Evolutionary conservation across 2,113 vertebrate genomes (phyloP).

Genomic region (Entomyzon cyanotis): DNA sequence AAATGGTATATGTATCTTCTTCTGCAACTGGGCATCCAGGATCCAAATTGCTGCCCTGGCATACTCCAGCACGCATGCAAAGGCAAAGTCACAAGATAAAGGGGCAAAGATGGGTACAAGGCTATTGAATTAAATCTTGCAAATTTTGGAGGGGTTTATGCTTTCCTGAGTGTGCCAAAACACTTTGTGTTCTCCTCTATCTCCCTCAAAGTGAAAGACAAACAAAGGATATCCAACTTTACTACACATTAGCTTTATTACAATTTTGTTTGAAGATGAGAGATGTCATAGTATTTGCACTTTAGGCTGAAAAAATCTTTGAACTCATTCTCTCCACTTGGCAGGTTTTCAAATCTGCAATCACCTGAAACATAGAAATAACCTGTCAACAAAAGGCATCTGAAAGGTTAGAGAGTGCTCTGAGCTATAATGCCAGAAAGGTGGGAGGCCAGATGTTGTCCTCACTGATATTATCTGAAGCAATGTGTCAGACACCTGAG

Average conservation of each 20-base stretch:
- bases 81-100: neutral
- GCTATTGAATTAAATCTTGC: neutral
- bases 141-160: neutral
- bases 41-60: neutral
- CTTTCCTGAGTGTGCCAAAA: neutral
- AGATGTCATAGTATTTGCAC: neutral
- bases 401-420: neutral
- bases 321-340: neutral
- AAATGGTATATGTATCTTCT: neutral
- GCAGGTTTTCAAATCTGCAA: neutral
- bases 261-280: neutral
- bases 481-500: neutral
- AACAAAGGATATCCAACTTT: neutral
- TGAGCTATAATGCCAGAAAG: neutral
- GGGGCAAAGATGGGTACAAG: neutral
- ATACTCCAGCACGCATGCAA: neutral
- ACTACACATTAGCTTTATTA: neutral
- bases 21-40: neutral
- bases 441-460: neutral
- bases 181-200: neutral
- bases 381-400: neutral
- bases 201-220: neutral
- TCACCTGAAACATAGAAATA: neutral
- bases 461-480: neutral
- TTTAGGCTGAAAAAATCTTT: neutral